These are phyloP conservation scores for Cosmia pyralina DNA, from an alignment of 2,888 invertebrate genomes.

Conservation along the genomic window DNA sequence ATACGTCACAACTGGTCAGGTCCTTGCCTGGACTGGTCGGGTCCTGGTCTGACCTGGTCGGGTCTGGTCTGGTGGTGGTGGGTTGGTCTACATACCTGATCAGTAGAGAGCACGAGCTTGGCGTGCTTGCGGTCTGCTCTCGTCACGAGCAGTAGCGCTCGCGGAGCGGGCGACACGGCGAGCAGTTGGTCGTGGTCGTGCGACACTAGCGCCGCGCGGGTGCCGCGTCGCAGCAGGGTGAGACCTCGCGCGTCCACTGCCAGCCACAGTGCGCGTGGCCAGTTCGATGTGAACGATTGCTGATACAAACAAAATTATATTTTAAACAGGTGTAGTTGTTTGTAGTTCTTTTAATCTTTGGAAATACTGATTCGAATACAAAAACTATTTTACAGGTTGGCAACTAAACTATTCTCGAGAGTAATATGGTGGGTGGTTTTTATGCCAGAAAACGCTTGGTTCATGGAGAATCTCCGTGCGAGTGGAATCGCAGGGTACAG, in stretches of 20 bases:
- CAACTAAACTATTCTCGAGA: neutral
- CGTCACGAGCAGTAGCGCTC: constrained; percentile 98
- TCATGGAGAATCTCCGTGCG: too few species aligned
- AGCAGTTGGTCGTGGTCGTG: constrained; percentile 97
- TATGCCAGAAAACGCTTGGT: neutral
- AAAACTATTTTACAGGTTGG: neutral
- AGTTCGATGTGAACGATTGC: constrained; percentile 99
- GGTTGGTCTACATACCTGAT: constrained; percentile 91
- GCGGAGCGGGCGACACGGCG: constrained; percentile 97
- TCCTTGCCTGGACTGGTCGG: too few species aligned
- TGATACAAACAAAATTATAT: constrained; percentile 72
- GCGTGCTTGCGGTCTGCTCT: constrained; percentile 97
- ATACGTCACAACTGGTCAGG: neutral
- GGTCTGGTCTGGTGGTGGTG: neutral
- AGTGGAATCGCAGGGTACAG: neutral
- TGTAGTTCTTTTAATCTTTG: neutral
- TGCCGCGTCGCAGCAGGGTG: constrained; percentile 96
- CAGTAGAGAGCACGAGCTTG: constrained; percentile 97
- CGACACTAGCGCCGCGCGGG: constrained; percentile 96
- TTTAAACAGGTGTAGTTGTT: neutral
- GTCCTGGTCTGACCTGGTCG: neutral
- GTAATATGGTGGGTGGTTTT: neutral
- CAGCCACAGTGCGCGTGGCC: constrained; percentile 97
- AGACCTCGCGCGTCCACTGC: constrained; percentile 98
- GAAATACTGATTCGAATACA: neutral